Evolutionary conservation across 2,113 vertebrate genomes (phyloP).

Genomic region (Mobula hypostoma): DNA sequence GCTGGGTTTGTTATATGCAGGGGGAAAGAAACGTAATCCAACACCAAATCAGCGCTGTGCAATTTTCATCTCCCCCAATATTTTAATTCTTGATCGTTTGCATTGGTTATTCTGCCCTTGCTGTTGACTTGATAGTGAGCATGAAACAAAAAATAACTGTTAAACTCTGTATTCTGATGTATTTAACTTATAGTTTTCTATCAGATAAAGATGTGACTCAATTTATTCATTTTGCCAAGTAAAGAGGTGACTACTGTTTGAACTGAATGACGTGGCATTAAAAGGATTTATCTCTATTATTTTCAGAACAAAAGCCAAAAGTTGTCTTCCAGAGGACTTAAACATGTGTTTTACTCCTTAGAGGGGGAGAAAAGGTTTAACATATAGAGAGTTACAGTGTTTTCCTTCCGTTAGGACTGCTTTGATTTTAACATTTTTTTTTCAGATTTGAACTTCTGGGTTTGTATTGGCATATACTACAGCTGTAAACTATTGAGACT

Average conservation of each 20-base stretch:
- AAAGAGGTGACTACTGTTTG: neutral
- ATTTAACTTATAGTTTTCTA: neutral
- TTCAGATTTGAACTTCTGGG: slow-evolving; percentile 53
- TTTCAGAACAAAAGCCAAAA: neutral
- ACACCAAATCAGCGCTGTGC: too few species aligned
- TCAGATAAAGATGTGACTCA: neutral
- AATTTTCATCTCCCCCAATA: neutral
- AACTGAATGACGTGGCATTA: slow-evolving; percentile 13
- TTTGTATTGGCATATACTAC: slow-evolving; percentile 52
- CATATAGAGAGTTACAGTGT: neutral
- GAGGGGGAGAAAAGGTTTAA: neutral
- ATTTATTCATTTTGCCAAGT: neutral
- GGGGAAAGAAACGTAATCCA: too few species aligned
- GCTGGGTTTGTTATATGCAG: neutral
- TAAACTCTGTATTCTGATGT: neutral
- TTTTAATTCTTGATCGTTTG: neutral
- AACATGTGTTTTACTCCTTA: neutral
- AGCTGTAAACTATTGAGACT: slow-evolving; percentile 70
- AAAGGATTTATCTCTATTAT: neutral
- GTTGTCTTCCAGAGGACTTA: neutral
- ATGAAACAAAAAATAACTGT: neutral
- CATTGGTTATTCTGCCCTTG: too few species aligned
- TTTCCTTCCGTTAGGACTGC: slow-evolving; percentile 10
- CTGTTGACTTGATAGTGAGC: neutral
- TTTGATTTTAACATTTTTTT: slow-evolving; percentile 26